Conservation (phyloP, 2,113 vertebrate genomes). For the Dicentrarchus labrax region DNA sequence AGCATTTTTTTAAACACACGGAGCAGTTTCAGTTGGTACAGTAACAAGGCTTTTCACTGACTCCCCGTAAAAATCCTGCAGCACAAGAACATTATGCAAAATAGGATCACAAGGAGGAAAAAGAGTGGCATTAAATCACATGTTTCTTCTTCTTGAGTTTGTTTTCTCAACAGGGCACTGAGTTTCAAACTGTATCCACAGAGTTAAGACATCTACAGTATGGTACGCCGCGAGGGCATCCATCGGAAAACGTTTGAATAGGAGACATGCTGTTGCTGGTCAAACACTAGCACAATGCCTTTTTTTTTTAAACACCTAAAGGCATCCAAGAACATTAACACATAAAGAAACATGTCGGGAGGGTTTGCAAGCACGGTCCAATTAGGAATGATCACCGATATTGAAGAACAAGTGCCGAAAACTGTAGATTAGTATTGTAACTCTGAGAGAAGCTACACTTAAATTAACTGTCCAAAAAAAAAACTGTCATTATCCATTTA, state of each 20-base stretch:
- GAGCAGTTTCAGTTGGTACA: slow-evolving; percentile 70
- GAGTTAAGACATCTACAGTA: slow-evolving; percentile 46
- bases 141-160: slow-evolving; percentile 13
- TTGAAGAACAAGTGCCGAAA: slow-evolving; percentile 45
- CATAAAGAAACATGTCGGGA: slow-evolving; percentile 53
- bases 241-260: slow-evolving; percentile 19
- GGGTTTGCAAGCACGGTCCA: slow-evolving; percentile 56
- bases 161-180: slow-evolving; percentile 51
- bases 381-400: slow-evolving; percentile 53
- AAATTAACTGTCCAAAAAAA: slow-evolving; percentile 43
- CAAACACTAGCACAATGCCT: slow-evolving; percentile 55
- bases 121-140: slow-evolving; percentile 42
- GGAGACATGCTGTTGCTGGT: slow-evolving; percentile 63
- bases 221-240: slow-evolving; percentile 29
- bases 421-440: slow-evolving; percentile 40
- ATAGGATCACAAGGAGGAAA: slow-evolving; percentile 48
- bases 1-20: slow-evolving; percentile 76
- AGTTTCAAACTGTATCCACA: slow-evolving; percentile 58
- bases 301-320: slow-evolving; percentile 54
- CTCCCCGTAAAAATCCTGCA: slow-evolving; percentile 60
- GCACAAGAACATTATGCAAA: slow-evolving; percentile 70
- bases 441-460: slow-evolving; percentile 51
- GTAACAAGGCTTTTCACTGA: slow-evolving; percentile 67
- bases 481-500: slow-evolving; percentile 47
- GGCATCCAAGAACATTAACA: slow-evolving; percentile 71